Conservation (phyloP, 2,888 invertebrate species). For the Sminthurides aquaticus region DNA sequence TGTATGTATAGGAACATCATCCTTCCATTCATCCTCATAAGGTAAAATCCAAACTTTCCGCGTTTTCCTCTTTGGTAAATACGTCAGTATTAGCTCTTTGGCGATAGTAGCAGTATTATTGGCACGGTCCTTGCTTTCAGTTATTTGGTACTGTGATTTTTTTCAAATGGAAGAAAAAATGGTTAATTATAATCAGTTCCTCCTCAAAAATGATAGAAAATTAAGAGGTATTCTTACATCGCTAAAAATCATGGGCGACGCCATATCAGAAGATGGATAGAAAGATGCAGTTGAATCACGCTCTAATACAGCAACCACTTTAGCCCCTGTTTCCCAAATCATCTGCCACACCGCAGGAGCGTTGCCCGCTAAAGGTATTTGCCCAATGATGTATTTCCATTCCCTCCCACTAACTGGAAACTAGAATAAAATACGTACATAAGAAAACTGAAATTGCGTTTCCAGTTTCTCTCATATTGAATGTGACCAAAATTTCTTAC, state of each 20-base stretch:
- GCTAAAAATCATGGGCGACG: slow-evolving; percentile 40
- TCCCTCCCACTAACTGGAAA: slow-evolving; percentile 74
- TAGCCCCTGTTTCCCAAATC: slow-evolving; percentile 80
- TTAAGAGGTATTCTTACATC: slow-evolving; percentile 38
- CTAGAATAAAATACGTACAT: slow-evolving; percentile 49
- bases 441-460: not conserved
- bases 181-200: not conserved
- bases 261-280: slow-evolving; percentile 36
- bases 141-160: slow-evolving; percentile 37
- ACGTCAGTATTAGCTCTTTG: slow-evolving; percentile 38
- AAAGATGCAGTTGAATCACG: slow-evolving; percentile 45
- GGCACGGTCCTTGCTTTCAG: slow-evolving; percentile 37
- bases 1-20: slow-evolving; percentile 54
- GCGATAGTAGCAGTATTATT: slow-evolving; percentile 36
- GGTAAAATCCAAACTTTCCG: slow-evolving; percentile 42
- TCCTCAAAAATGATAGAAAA: no score
- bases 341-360: slow-evolving; percentile 73
- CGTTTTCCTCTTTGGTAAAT: slow-evolving; percentile 39
- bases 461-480: not conserved
- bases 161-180: not conserved
- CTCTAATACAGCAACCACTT: slow-evolving; percentile 70
- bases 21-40: slow-evolving; percentile 42
- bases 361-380: slow-evolving; percentile 59
- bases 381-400: slow-evolving; percentile 77
- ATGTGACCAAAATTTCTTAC: slow-evolving; percentile 49